phyloP scores from a whole-genome alignment of 2,797 vertebrate species.

The Anguilla marmorata region DNA sequence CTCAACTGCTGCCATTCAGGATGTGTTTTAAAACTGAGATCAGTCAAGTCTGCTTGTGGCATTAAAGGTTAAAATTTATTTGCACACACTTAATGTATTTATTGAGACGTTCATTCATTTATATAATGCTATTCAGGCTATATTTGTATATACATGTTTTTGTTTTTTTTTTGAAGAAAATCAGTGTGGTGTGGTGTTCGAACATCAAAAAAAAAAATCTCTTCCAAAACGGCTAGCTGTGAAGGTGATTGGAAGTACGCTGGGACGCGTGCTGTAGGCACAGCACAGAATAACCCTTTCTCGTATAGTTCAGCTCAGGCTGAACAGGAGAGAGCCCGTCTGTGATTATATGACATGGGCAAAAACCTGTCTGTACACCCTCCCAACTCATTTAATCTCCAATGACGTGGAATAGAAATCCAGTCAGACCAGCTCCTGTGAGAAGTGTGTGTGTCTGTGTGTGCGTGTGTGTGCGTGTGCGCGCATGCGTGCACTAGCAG shows the following conservation, averaged over 20 bases:
- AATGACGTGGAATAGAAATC: constrained; percentile 62
- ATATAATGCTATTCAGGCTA: no score
- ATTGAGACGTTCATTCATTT: no score
- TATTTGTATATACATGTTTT: background rate
- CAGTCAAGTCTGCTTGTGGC: no score
- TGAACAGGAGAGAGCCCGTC: background rate
- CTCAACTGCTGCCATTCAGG: no score
- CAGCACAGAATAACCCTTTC: background rate
- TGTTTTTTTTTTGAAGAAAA: background rate
- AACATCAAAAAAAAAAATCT: no score
- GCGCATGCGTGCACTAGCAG: constrained; percentile 61
- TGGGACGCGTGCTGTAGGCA: background rate
- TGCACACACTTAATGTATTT: no score
- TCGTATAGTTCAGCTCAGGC: background rate
- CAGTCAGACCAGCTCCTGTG: constrained; percentile 67
- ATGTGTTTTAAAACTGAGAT: no score
- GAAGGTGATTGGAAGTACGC: no score
- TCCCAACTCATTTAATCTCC: constrained; percentile 44
- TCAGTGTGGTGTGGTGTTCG: no score
- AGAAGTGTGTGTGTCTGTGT: constrained; percentile 56
- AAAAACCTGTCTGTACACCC: constrained; percentile 53
- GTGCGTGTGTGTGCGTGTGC: constrained; percentile 58
- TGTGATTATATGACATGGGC: constrained; percentile 38
- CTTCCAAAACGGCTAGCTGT: no score
- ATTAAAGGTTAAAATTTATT: no score